These are phyloP conservation scores for Urocitellus parryii DNA, from an alignment of 2,113 vertebrate species.

Conservation along the genomic window DNA sequence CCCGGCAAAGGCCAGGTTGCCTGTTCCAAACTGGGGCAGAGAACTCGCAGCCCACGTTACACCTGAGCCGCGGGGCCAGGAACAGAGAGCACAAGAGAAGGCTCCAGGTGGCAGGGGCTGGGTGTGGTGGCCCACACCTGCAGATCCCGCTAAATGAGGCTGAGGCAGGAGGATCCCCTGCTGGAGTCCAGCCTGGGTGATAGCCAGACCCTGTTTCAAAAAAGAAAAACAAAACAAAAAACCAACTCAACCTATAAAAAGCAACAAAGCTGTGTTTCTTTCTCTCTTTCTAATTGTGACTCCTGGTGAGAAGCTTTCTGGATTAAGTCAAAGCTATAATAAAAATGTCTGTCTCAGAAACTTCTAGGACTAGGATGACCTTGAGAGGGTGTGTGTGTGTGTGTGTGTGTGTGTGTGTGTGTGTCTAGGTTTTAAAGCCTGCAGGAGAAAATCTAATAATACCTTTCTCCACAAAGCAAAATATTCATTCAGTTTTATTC, in stretches of 20 bases:
- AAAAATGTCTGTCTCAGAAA: slow-evolving; percentile 56
- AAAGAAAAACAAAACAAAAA: neutral
- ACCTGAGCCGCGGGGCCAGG: neutral
- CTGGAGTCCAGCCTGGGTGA: neutral
- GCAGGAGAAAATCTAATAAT: slow-evolving; percentile 64
- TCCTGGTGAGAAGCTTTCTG: slow-evolving; percentile 61
- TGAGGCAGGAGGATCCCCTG: neutral
- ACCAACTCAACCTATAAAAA: neutral
- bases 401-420: neutral
- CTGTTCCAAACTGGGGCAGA: neutral
- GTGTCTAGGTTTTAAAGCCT: neutral
- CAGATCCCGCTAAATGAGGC: no score
- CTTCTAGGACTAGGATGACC: neutral
- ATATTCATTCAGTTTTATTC: slow-evolving; percentile 30
- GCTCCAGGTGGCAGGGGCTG: slow-evolving; percentile 6
- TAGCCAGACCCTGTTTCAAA: neutral
- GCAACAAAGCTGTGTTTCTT: slow-evolving; percentile 57
- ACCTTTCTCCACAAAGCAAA: slow-evolving; percentile 46
- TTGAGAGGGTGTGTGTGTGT: neutral
- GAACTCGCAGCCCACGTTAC: neutral
- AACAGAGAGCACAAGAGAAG: neutral
- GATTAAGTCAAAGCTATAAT: slow-evolving; percentile 54
- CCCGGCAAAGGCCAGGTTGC: neutral
- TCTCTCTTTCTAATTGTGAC: slow-evolving; percentile 62
- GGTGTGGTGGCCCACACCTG: fast-evolving